Evolutionary conservation across 2,113 vertebrate genomes (phyloP).

Genomic region (Rhipidura dahli): DNA sequence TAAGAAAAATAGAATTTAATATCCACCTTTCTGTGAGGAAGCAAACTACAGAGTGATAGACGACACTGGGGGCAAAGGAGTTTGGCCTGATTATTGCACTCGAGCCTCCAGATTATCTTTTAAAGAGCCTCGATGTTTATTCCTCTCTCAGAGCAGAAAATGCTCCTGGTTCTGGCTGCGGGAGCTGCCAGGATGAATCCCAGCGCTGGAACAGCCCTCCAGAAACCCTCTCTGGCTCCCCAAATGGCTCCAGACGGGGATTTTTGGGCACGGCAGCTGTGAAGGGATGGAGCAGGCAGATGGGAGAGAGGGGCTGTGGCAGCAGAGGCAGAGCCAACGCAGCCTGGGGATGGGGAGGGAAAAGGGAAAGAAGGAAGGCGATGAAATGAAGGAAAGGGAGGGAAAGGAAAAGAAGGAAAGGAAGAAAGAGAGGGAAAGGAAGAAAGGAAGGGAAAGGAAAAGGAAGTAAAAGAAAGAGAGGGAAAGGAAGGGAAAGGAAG

Average conservation of each 20-base stretch:
- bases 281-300: not conserved
- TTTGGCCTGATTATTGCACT: conserved; percentile 17
- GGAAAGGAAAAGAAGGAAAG: too few species aligned
- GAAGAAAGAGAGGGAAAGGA: too few species aligned
- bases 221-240: not conserved
- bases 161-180: not conserved
- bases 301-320: not conserved
- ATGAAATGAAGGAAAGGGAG: too few species aligned
- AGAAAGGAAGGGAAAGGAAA: too few species aligned
- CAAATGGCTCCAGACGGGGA: not conserved
- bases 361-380: too few species aligned
- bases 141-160: not conserved
- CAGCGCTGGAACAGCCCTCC: not conserved
- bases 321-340: not conserved
- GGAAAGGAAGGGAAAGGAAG: too few species aligned
- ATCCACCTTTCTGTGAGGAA: conserved; percentile 29
- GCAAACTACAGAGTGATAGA: not conserved
- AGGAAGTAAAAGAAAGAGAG: too few species aligned
- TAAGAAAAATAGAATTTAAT: conserved; percentile 40
- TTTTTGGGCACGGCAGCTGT: not conserved
- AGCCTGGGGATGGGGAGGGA: too few species aligned
- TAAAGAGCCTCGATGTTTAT: not conserved
- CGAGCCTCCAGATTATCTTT: not conserved
- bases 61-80: conserved; percentile 19
- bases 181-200: not conserved